Percentiles rank a stretch among this genome's conserved stretches.
These are phyloP conservation scores for Pyrgus malvae DNA, from an alignment of 2,888 invertebrate genomes.

Conservation along the genomic window DNA sequence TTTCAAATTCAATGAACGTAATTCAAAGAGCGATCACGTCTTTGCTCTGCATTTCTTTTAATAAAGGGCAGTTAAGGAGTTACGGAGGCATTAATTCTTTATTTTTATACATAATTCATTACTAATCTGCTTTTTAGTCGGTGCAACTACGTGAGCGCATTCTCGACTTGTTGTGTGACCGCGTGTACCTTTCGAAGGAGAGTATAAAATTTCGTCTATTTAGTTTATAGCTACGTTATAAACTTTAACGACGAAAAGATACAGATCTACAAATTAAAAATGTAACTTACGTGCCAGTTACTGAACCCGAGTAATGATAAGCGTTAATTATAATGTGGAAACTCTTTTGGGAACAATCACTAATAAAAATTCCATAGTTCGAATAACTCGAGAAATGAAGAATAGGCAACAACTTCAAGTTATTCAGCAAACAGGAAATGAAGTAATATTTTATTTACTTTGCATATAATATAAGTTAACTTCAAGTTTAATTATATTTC, in stretches of 20 bases:
- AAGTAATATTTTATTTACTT: conserved; percentile 18
- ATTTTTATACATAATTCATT: conserved; percentile 24
- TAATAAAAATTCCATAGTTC: conserved; percentile 34
- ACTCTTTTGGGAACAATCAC: conserved; percentile 37
- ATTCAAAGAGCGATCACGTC: conserved; percentile 24
- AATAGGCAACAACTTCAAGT: conserved; percentile 5
- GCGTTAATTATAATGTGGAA: conserved; percentile 38
- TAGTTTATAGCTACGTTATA: conserved; percentile 37
- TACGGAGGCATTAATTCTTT: conserved; percentile 14
- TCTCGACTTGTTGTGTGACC: conserved; percentile 3
- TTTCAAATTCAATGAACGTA: conserved; percentile 26
- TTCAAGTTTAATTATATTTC: no score
- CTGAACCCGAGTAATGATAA: conserved; percentile 21
- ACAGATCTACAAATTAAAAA: conserved; percentile 37
- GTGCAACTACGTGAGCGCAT: conserved; percentile 11
- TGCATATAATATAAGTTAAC: no score
- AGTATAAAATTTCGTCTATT: conserved; percentile 33
- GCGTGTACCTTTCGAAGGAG: conserved; percentile 6
- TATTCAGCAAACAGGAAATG: conserved; percentile 26
- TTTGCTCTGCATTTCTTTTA: conserved; percentile 23
- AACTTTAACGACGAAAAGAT: conserved; percentile 40
- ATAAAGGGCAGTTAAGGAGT: conserved; percentile 21
- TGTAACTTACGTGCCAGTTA: conserved; percentile 32
- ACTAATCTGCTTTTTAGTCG: conserved; percentile 17
- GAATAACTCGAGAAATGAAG: conserved; percentile 7